Base-by-base conservation (phyloP, 2,888 invertebrate genomes). In the Bugulina stolonifera region DNA sequence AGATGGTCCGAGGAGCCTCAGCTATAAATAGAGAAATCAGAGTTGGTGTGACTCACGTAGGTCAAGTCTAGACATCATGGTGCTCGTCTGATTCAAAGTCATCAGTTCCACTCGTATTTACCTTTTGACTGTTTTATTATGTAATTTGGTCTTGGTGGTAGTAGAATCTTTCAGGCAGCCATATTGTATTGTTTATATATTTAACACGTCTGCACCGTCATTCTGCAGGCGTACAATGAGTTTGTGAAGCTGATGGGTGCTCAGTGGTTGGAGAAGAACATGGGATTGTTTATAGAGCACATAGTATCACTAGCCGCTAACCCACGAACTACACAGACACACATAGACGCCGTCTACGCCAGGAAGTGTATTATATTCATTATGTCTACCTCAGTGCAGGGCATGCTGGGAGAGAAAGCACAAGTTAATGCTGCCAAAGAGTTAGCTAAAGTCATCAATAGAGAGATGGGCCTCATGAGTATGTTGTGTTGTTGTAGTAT, bases 351-450 rank as follows among this genome's bases (percentile, higher is more conserved):
- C 22, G 96, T 98, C 0, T 96, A 97, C 83, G 95, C 97, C 0
- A 89, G 98, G 77, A 96, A 96, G 85, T 99, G 98, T 84, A 93
- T 98, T 74, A 93, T 93, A 82, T 99, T 95, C 84, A 94, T 98
- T 77, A 87, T 98, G 72, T 89, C 95, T 70, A 91, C 93, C 75
- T 91, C 94, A 0, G 88, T 98, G 54, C 96, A 98, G 0, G 92
- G 93, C 83, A 91, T 98, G 89, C 87, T 99, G 29, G 93, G 96
- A 0, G 99, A 99, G 86, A 96, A 96, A 79, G 95, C 97, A 10
- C 99, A 99, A 85, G 90, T 93, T 35, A 91, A 93, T 0, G 82
- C 85, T 25, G 97, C 97, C 81, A 93, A 94, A 81, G 95, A 97
- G 85, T 90, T 99, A 72, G 91, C 94, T 76, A 91, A 91, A 77